These are phyloP conservation scores for Schmidtea mediterranea DNA, from an alignment of 1,140 invertebrate species.

Conservation along the genomic window DNA sequence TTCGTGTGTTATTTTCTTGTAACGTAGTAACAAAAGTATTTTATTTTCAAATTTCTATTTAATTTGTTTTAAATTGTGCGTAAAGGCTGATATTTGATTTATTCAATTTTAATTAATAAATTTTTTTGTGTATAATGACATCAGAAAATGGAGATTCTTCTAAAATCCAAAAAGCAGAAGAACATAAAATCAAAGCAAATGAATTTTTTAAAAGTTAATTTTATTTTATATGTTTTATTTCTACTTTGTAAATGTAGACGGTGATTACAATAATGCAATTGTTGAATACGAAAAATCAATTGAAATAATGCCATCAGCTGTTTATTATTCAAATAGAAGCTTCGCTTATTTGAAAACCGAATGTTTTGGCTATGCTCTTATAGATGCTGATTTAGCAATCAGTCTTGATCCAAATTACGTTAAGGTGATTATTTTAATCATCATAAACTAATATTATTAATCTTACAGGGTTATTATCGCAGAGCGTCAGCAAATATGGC, in stretches of 20 bases:
- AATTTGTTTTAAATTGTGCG: too few species aligned
- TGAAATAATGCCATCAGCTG: background rate
- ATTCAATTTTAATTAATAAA: too few species aligned
- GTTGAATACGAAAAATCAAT: background rate
- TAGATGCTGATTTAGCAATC: conserved; percentile 66
- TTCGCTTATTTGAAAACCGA: conserved; percentile 69
- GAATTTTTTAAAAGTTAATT: background rate
- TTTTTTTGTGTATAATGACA: too few species aligned
- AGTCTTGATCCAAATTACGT: conserved; percentile 61
- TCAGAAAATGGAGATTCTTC: too few species aligned
- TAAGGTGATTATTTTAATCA: too few species aligned
- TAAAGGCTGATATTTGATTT: too few species aligned
- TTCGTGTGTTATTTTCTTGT: too few species aligned
- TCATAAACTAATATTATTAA: conserved; percentile 9
- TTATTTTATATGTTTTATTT: background rate
- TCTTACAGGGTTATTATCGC: conserved; percentile 51
- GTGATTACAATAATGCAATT: conserved; percentile 2
- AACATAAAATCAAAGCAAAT: background rate
- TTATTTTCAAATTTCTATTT: too few species aligned
- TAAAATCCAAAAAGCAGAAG: background rate
- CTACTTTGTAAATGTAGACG: background rate
- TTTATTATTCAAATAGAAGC: conserved; percentile 54
- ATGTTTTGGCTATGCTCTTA: conserved; percentile 66
- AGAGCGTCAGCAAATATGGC: conserved; percentile 84
- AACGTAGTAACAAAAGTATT: too few species aligned